These are phyloP conservation scores for Chloroceryle inda DNA, from an alignment of 2,797 vertebrate species.

Conservation along the genomic window DNA sequence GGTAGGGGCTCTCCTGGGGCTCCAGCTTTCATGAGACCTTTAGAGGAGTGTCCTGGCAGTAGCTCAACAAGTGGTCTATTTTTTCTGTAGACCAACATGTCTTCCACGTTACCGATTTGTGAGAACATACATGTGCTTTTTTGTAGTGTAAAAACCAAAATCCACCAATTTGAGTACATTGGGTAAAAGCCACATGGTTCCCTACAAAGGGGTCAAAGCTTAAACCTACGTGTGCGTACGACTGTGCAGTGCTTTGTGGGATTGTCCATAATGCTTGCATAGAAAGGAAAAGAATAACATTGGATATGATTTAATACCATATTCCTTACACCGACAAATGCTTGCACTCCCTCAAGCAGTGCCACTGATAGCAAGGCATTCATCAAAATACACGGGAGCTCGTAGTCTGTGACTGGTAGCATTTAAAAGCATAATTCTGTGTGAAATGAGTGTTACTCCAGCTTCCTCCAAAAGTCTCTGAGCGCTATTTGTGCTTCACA, in stretches of 20 bases:
- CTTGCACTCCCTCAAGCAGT: not conserved
- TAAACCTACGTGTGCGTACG: accelerated
- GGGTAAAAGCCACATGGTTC: not conserved
- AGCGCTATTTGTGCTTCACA: not conserved
- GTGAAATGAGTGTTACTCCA: not conserved
- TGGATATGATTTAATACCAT: not conserved
- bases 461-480: not conserved
- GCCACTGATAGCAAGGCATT: not conserved
- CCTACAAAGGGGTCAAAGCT: not conserved
- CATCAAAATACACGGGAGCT: not conserved
- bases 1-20: accelerated
- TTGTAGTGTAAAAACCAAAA: not conserved
- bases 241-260: not conserved
- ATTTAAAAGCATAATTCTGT: not conserved
- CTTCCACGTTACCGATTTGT: accelerated
- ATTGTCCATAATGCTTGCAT: not conserved
- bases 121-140: not conserved
- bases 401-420: not conserved
- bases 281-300: not conserved
- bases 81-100: not conserved
- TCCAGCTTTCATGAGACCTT: not conserved
- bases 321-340: not conserved
- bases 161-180: accelerated
- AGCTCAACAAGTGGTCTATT: not conserved
- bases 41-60: not conserved